phyloP scores from a whole-genome alignment of 2,113 vertebrate species.

The Dasyurus viverrinus region DNA sequence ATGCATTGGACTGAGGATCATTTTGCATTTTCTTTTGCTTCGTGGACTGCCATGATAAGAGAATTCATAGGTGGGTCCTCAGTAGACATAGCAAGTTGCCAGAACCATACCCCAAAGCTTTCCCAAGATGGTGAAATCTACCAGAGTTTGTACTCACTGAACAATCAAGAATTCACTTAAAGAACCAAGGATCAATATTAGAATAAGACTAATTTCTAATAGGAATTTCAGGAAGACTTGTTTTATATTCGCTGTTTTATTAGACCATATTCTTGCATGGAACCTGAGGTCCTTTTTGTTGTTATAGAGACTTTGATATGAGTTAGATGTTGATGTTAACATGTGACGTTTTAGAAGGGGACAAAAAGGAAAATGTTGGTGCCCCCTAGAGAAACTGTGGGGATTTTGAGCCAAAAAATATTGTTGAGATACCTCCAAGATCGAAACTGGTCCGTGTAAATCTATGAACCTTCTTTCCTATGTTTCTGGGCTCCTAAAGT shows the following conservation, averaged over 20 bases:
- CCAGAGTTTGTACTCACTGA: background rate
- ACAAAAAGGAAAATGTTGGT: background rate
- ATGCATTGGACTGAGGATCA: background rate
- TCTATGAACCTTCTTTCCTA: background rate
- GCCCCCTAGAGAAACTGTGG: background rate
- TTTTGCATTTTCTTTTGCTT: background rate
- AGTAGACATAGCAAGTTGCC: background rate
- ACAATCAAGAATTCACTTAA: background rate
- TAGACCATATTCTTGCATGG: background rate
- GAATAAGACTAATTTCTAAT: background rate
- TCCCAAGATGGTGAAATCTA: background rate
- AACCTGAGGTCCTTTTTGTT: background rate
- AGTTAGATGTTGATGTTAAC: background rate
- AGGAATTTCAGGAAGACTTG: background rate
- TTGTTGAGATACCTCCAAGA: background rate
- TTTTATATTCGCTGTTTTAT: background rate
- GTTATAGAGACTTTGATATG: background rate
- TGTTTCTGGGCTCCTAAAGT: background rate
- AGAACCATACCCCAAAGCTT: background rate
- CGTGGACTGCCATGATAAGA: background rate
- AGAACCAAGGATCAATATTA: background rate
- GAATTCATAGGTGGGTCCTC: background rate
- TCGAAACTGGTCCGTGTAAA: background rate
- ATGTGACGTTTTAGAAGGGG: background rate
- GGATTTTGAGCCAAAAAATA: background rate